Base-by-base conservation (phyloP, 2,888 invertebrate genomes). In the Carcina quercana region DNA sequence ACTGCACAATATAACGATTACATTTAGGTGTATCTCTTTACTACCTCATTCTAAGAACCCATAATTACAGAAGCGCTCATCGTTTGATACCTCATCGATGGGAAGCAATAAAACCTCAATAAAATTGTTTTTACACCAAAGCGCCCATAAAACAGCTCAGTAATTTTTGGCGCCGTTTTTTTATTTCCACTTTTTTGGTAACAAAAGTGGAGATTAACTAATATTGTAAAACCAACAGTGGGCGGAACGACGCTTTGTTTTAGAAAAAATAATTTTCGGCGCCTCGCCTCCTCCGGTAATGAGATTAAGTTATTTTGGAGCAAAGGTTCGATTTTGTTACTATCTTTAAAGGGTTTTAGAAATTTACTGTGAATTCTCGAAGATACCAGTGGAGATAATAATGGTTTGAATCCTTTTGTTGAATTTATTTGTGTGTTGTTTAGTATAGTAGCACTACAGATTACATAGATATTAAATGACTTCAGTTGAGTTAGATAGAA, bases 221-320 rank as follows among this genome's bases (percentile, higher is more conserved):
- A 74, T 76, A 73, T 59, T 62, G 62, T 72, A 58, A 75, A 78
- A 74, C 65, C 71, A 75, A 78, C 70, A 76, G 62, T 65, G 76
- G 76, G 78, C 74, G 78, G 72, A 35, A 58, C 56, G 60, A 55
- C 28, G 31, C 28, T 38, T 37, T 42, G 37, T 40, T 41, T 38
- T 37, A 37, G 34, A 35, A 35, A 35, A 30, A 37, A 30, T 17
- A 29, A 32, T 35, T 19, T 44, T 49, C 43, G 42, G 43, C 39
- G 45, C 43, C 34, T 33, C 10, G 29, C 27, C 42, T 30, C 34
- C 36, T 36, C 13, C 37, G 32, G 30, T 32, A 31, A 37, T 34
- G 34, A 35, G 30, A 38, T 44, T 44, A 40, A 41, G 42, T 41
- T 37, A 38, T 40, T 37, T 35, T 30, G 25, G 15, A n/a, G n/a